Base-by-base conservation (phyloP, 2,113 vertebrate genomes). In the Tylochromis polylepis region DNA sequence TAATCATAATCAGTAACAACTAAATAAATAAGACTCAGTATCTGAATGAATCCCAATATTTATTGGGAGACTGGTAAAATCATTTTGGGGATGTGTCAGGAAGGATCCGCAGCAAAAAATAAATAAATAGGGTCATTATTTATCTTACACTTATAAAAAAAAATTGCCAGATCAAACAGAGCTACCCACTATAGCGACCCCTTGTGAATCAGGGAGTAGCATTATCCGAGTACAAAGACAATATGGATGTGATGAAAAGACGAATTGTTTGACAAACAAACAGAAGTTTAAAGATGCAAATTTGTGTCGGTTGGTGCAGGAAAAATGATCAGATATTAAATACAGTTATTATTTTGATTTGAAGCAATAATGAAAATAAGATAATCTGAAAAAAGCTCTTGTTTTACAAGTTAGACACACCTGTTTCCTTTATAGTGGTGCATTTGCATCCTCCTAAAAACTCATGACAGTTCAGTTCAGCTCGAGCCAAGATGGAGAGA, bases 291-390 rank as follows among this genome's bases (percentile, higher is more conserved):
- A 65, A 65, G 11, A 38, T 10, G 27, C 58, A 10, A 59, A 59
- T 11, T 31, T 62, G 29, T 62, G 5, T 3, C 3, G 16, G 29
- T 4, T 36, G 31, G 59, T 4, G 10, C 10, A 36, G 16, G 59
- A 0, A 34, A 62, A 62, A 36, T 62, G 0, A 36, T 62, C 18
- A 34, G 5, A 62, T 36, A 7, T 12, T 36, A 34, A 62, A 36
- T n/a, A 20, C 10, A 62, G 29, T 65, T 65, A 38, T 38, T 36
- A 58, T 27, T 58, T 65, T 11, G 11, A 2, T 65, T 65, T 6
- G 11, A 12, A 38, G 15, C 60, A 36, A 65, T 36, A 0, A 20
- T 11, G 2, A 57, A 4, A 4, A 24, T n/a, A 46, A 46, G 11
- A 18, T n/a, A n/a, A 62, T 36, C 5, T 20, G 60, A 6, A 65